phyloP scores from a whole-genome alignment of 2,113 vertebrate species.

The Gopherus evgoodei region DNA sequence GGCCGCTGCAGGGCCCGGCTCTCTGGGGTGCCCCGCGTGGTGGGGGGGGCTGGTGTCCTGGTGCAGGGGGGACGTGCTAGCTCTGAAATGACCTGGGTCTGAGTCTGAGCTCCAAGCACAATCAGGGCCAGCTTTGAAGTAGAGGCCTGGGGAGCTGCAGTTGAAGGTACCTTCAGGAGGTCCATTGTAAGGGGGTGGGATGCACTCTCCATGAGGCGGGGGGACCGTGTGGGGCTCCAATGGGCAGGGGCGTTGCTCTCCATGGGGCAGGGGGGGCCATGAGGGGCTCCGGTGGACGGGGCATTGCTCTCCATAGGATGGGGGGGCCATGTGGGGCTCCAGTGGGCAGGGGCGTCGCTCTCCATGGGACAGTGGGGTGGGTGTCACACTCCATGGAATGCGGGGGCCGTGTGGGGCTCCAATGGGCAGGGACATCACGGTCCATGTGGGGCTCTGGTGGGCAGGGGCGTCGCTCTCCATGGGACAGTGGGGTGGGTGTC shows the following conservation, averaged over 20 bases:
- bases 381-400: no score
- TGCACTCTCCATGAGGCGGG: not conserved
- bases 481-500: no score
- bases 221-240: no score
- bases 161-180: not conserved
- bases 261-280: no score
- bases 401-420: no score
- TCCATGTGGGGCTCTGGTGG: not conserved
- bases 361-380: no score
- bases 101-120: not conserved
- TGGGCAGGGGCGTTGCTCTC: no score
- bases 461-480: not conserved
- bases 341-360: not conserved
- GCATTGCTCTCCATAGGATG: no score
- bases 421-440: not conserved
- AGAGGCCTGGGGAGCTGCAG: fast-evolving
- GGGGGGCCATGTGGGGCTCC: no score
- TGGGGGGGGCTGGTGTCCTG: not conserved
- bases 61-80: not conserved
- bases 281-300: no score
- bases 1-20: not conserved
- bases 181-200: not conserved
- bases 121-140: not conserved
- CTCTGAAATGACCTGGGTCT: not conserved
- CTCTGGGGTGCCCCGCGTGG: not conserved